A percentile compares a stretch with the other conserved stretches of the same genome.
Conservation (phyloP, 2,888 invertebrate species). For the Tenthredo distinguenda region DNA sequence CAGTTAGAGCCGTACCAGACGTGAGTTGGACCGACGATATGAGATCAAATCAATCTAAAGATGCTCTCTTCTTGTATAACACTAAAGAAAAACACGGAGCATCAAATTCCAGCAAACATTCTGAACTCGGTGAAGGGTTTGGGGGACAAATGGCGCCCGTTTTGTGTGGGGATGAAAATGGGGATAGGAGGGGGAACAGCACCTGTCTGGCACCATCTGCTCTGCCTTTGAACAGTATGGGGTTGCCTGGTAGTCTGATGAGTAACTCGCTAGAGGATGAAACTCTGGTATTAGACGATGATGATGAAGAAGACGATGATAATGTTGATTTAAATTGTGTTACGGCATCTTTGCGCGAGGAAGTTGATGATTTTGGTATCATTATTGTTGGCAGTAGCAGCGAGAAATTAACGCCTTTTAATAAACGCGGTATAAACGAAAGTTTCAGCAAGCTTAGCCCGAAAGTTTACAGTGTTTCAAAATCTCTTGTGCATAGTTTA, state of each 20-base stretch:
- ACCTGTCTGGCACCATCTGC: slow-evolving; percentile 73
- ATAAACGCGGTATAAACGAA: slow-evolving; percentile 29
- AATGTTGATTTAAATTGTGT: neutral
- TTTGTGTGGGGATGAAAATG: slow-evolving; percentile 61
- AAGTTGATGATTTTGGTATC: slow-evolving; percentile 11
- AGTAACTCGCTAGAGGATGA: neutral
- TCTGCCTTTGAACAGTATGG: slow-evolving; percentile 52
- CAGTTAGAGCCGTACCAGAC: slow-evolving; percentile 85
- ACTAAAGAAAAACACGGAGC: slow-evolving; percentile 48
- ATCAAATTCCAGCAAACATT: slow-evolving; percentile 36
- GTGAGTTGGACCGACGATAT: slow-evolving; percentile 72
- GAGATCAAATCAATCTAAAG: slow-evolving; percentile 52
- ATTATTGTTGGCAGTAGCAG: neutral
- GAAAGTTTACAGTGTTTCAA: slow-evolving; percentile 82
- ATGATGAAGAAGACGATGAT: neutral
- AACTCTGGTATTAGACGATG: neutral
- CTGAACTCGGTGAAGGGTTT: slow-evolving; percentile 30
- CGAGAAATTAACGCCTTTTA: slow-evolving; percentile 3
- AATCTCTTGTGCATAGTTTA: slow-evolving; percentile 75
- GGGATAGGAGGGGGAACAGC: slow-evolving; percentile 66
- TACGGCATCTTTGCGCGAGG: neutral
- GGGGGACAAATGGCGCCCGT: slow-evolving; percentile 60
- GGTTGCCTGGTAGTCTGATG: slow-evolving; percentile 41
- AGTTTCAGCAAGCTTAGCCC: slow-evolving; percentile 82
- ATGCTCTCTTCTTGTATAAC: slow-evolving; percentile 55